Conservation (phyloP, 2,113 vertebrate species). For the Seriola quinqueradiata region DNA sequence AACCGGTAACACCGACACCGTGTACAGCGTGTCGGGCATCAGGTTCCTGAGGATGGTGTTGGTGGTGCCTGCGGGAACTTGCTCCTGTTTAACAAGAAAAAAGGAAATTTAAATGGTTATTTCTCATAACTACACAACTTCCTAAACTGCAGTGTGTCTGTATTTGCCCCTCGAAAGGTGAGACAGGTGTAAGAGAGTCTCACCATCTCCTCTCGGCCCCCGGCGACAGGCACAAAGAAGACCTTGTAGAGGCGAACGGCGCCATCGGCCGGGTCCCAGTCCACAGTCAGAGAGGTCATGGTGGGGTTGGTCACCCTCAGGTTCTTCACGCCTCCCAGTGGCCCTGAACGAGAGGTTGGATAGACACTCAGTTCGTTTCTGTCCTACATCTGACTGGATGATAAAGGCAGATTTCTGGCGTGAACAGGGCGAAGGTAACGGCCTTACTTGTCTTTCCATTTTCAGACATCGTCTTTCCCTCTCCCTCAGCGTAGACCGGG, state of each 20-base stretch:
- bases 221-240: conserved; percentile 87
- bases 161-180: not conserved
- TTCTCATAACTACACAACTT: not conserved
- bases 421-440: too few species aligned
- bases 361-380: too few species aligned
- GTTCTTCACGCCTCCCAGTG: conserved; percentile 92
- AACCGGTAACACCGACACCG: conserved; percentile 89
- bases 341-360: conserved; percentile 79
- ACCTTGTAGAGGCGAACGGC: conserved; percentile 95
- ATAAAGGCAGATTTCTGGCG: too few species aligned
- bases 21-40: conserved; percentile 90
- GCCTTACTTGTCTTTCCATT: conserved; percentile 93
- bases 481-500: conserved; percentile 91
- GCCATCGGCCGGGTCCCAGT: conserved; percentile 96
- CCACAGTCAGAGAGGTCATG: conserved; percentile 91
- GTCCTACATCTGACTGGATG: too few species aligned
- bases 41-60: conserved; percentile 92
- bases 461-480: conserved; percentile 89
- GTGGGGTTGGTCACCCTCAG: conserved; percentile 92
- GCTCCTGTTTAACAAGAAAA: conserved; percentile 82
- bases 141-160: not conserved
- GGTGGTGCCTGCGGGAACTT: conserved; percentile 90
- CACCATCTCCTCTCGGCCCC: conserved; percentile 92
- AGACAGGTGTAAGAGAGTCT: not conserved
- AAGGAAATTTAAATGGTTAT: not conserved